Base-by-base conservation (phyloP, 1,140 invertebrate species). In the Brachionus calyciflorus region DNA sequence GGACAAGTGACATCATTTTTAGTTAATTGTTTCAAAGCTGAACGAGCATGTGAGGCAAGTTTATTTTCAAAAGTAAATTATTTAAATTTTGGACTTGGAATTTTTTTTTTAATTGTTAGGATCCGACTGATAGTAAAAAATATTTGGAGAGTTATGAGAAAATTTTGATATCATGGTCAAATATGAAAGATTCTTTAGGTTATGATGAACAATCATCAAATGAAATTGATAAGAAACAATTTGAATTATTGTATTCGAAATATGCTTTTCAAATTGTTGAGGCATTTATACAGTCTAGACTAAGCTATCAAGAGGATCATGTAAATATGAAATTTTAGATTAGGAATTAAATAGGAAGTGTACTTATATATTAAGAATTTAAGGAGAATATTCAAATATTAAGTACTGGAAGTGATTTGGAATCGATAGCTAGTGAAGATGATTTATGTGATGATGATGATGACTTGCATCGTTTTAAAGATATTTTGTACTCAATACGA, bases 141-240 rank as follows among this genome's bases (percentile, higher is more conserved):
- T 73, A 73, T 41, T 51, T 73, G 46, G 69, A 73, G 9, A 73
- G 69, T 28, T 73, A 73, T 41, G 69, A 73, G 41, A 73, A 73
- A 33, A 41, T 73, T 30, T 28, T 73, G 19, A 49, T 55, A 28
- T 49, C 69, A n/a, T 73, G 69, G 69, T 49, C 69, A 17, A 49
- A 41, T 53, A 30, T 55, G 10, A 73, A 55, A 51, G 44, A 73
- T 14, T 55, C 28, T 28, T 30, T 51, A 33, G 55, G 33, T 5
- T 37, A 5, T 37, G 33, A 37, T 9, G 33, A 60, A 17, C 1
- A 4, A 28, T 26, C 14, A 21, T 19, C n/a, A 19, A 60, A 7
- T 19, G 55, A 9, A 21, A 65, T 21, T n/a, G 40, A 65, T 17
- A 41, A 12, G 3, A 21, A 44, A 21, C n/a, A 44, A n/a, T 65